Percentiles rank a stretch among this genome's conserved stretches.
Evolutionary conservation across 2,888 invertebrate species (phyloP).

Genomic region (Ceraclea dissimilis): DNA sequence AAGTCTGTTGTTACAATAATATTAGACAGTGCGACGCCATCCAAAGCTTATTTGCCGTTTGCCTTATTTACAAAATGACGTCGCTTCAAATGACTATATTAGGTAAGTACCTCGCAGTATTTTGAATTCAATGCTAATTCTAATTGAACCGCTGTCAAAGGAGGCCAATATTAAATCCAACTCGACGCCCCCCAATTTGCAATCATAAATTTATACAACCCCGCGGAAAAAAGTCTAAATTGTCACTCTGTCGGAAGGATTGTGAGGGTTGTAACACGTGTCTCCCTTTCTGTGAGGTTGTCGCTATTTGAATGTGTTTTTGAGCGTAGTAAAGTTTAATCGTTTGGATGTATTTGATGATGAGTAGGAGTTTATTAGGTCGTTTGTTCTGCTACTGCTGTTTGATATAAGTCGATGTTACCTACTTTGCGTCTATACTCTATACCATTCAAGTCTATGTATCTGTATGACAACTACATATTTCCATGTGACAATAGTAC

Average conservation of each 20-base stretch:
- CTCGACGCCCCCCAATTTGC: not conserved
- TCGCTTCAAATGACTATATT: not conserved
- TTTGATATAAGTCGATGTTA: not conserved
- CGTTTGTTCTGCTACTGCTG: not conserved
- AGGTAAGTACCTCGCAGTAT: conserved; percentile 5
- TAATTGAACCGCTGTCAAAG: conserved; percentile 22
- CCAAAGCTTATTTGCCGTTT: no score
- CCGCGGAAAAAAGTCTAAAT: not conserved
- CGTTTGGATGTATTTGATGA: conserved; percentile 4
- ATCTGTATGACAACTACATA: no score
- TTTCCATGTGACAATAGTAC: no score
- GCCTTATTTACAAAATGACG: no score
- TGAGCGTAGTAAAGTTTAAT: not conserved
- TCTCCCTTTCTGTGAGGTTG: not conserved
- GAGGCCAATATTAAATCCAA: conserved; percentile 12
- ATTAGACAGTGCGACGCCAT: no score
- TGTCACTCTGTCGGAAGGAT: not conserved
- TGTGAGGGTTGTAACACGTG: not conserved
- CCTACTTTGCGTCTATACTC: no score
- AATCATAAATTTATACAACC: not conserved
- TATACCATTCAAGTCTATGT: no score
- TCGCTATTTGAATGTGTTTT: not conserved
- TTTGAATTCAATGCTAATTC: conserved; percentile 25
- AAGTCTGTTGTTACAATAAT: no score
- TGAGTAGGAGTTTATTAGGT: not conserved